Evolutionary conservation across 2,888 invertebrate genomes (phyloP).

Genomic region (Suillia variegata): DNA sequence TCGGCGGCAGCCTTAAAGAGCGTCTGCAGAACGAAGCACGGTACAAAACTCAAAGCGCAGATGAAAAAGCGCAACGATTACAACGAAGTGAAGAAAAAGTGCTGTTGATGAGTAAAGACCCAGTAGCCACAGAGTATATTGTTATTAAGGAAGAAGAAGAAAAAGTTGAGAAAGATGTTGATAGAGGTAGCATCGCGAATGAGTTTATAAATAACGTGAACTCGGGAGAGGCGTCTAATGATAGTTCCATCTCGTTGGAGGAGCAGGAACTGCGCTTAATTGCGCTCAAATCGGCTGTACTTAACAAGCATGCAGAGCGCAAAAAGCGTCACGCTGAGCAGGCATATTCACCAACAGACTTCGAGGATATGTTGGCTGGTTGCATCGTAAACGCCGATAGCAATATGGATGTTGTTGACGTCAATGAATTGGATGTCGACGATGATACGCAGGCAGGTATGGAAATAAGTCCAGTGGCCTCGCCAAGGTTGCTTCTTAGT

Average conservation of each 20-base stretch:
- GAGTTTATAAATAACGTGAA: background rate
- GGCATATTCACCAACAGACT: conserved; percentile 61
- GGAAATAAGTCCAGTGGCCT: conserved; percentile 58
- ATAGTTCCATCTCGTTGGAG: conserved; percentile 35
- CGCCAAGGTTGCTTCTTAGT: conserved; percentile 47
- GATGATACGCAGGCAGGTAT: conserved; percentile 33
- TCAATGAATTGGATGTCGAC: conserved; percentile 35
- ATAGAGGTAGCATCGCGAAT: background rate
- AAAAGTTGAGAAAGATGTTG: background rate
- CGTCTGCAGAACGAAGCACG: conserved; percentile 30
- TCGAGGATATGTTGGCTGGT: conserved; percentile 46
- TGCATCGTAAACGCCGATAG: conserved; percentile 31
- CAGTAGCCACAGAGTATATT: background rate
- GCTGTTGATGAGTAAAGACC: background rate
- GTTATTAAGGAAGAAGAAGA: background rate
- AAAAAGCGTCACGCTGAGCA: conserved; percentile 56
- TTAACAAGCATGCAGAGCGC: conserved; percentile 55
- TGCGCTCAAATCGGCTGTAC: conserved; percentile 58
- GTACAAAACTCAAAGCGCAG: background rate
- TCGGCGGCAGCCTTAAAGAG: conserved; percentile 33
- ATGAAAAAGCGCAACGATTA: conserved; percentile 14
- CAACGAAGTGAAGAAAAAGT: too few species aligned
- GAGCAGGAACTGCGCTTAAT: conserved; percentile 56
- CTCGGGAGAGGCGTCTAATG: conserved; percentile 9
- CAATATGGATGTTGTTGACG: conserved; percentile 40